Evolutionary conservation across 2,113 vertebrate species (phyloP).

Genomic region (Seriola aureovittata): DNA sequence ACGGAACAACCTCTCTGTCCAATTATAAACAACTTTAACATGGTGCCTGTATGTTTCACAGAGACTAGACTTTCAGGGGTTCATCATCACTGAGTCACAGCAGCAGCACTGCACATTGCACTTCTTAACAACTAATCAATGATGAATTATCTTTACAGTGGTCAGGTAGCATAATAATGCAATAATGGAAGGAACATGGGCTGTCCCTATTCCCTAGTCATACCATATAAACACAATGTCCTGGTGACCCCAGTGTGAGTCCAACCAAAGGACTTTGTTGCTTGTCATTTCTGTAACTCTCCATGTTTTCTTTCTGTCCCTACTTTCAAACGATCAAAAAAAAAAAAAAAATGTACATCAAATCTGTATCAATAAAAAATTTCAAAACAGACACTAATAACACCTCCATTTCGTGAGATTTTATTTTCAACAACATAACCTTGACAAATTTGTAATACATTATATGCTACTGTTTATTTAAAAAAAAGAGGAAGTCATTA

Average conservation of each 20-base stretch:
- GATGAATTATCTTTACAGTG: not conserved
- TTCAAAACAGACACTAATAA: conserved; percentile 40
- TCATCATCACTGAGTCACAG: not conserved
- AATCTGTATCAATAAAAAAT: conserved; percentile 14
- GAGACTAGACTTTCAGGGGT: not conserved
- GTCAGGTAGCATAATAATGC: not conserved
- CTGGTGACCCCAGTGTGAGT: not conserved
- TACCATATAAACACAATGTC: not conserved
- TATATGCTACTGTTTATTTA: conserved; percentile 86
- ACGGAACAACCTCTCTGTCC: not conserved
- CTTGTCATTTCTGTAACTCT: too few relatives aligned
- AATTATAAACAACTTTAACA: not conserved
- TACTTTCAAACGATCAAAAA: not conserved
- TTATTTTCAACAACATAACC: conserved; percentile 87
- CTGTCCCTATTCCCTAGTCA: not conserved
- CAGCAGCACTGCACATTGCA: too few relatives aligned
- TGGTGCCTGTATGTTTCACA: not conserved
- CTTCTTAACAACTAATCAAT: not conserved
- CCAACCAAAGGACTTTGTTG: not conserved
- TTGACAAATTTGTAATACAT: conserved; percentile 88
- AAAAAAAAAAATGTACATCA: not conserved
- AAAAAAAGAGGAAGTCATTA: conserved; percentile 81
- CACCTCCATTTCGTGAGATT: conserved; percentile 82
- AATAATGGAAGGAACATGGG: not conserved
- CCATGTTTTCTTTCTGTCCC: too few relatives aligned